phyloP scores from a whole-genome alignment of 2,888 invertebrate species.

The Agapostemon virescens region DNA sequence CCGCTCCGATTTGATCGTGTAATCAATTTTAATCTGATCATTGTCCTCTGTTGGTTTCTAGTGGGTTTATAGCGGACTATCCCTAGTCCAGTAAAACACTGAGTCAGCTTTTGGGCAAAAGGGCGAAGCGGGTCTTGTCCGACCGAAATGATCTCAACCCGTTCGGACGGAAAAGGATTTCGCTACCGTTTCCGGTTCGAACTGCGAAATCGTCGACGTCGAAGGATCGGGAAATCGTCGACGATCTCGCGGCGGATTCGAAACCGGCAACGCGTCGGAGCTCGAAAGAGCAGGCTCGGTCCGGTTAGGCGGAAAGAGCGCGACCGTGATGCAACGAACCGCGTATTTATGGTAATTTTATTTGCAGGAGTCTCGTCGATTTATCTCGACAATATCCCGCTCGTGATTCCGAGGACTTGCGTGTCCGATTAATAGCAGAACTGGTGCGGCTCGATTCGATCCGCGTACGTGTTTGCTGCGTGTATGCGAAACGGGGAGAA shows the following conservation, averaged over 20 bases:
- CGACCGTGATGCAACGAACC: constrained; percentile 38
- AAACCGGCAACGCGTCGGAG: not conserved
- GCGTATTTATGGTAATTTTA: constrained; percentile 52
- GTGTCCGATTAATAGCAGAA: constrained; percentile 56
- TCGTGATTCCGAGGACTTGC: constrained; percentile 54
- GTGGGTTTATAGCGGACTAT: too few relatives aligned
- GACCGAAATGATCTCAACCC: too few relatives aligned
- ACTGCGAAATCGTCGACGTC: too few relatives aligned
- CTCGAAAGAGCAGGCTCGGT: not conserved
- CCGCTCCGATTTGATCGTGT: too few relatives aligned
- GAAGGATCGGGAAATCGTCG: constrained; percentile 1
- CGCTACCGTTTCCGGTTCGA: too few relatives aligned
- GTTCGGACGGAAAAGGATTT: too few relatives aligned
- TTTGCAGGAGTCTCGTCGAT: constrained; percentile 49
- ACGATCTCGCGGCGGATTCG: constrained; percentile 12
- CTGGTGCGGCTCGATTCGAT: constrained; percentile 20
- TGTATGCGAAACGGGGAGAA: not conserved
- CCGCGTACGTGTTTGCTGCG: not conserved
- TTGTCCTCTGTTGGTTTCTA: too few relatives aligned
- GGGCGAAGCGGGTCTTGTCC: too few relatives aligned
- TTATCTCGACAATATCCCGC: constrained; percentile 49
- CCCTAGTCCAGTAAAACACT: too few relatives aligned
- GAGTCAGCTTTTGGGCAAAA: too few relatives aligned
- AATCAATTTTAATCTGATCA: too few relatives aligned
- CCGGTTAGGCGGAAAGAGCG: constrained; percentile 23